phyloP scores from a whole-genome alignment of 2,888 invertebrate species.

The Sialis lutaria region DNA sequence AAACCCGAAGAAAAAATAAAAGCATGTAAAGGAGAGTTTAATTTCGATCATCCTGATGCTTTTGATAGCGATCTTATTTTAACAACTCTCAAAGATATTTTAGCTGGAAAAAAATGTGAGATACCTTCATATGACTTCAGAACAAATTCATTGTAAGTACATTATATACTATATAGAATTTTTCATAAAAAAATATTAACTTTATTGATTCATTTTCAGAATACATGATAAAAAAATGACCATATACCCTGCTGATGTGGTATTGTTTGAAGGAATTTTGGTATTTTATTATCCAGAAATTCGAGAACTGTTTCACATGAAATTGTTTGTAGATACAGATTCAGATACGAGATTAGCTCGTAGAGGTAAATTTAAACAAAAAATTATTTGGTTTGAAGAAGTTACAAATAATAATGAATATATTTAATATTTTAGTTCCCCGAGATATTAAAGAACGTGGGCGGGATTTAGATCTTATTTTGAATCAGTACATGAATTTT shows the following conservation, averaged over 20 bases:
- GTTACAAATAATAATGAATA: not conserved
- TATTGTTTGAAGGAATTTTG: constrained; percentile 93
- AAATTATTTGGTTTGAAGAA: not conserved
- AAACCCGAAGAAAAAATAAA: constrained; percentile 60
- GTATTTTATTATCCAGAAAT: constrained; percentile 95
- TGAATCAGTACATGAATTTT: constrained; percentile 92
- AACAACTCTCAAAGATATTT: constrained; percentile 62
- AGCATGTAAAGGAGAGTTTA: constrained; percentile 80
- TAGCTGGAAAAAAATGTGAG: constrained; percentile 71
- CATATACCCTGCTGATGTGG: constrained; percentile 92
- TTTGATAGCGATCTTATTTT: constrained; percentile 80
- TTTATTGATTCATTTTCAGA: constrained; percentile 18
- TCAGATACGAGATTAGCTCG: constrained; percentile 93
- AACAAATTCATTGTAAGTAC: constrained; percentile 65
- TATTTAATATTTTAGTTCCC: constrained; percentile 50
- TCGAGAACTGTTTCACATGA: constrained; percentile 93
- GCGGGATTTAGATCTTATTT: constrained; percentile 81
- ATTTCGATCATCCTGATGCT: constrained; percentile 98
- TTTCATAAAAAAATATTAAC: not conserved
- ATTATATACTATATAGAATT: not conserved
- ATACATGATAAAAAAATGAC: constrained; percentile 49
- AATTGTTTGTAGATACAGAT: constrained; percentile 97
- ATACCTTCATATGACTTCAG: constrained; percentile 90
- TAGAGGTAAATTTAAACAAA: constrained; percentile 46
- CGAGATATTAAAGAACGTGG: constrained; percentile 92